Evolutionary conservation across 2,888 invertebrate species (phyloP).

Genomic region (Drosophila cognata): DNA sequence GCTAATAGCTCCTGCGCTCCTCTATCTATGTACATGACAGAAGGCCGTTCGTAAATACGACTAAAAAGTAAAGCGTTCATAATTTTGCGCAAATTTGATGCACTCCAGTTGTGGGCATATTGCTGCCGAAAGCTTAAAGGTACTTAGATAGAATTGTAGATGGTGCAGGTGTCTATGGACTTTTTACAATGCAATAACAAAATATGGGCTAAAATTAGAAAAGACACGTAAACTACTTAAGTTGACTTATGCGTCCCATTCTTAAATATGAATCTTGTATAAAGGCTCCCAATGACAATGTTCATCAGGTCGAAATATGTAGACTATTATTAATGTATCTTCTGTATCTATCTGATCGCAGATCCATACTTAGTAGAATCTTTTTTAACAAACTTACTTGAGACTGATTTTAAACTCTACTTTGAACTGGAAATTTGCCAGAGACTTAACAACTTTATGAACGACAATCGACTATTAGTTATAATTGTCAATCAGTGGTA

Average conservation of each 20-base stretch:
- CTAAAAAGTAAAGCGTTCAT: constrained; percentile 9
- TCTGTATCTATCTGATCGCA: not conserved
- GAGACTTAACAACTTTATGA: not conserved
- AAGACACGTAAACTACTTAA: not conserved
- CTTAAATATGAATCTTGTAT: not conserved
- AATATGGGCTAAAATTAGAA: not conserved
- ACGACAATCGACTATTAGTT: not conserved
- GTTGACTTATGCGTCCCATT: not conserved
- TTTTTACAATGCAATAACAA: not conserved
- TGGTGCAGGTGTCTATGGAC: not conserved
- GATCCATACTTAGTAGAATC: not conserved
- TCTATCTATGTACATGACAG: constrained; percentile 11
- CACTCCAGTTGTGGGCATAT: constrained; percentile 20
- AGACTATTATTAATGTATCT: not conserved
- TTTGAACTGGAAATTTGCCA: not conserved
- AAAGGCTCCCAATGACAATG: not conserved
- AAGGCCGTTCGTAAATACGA: constrained; percentile 31
- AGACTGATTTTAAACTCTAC: not conserved
- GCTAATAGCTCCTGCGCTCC: constrained; percentile 68
- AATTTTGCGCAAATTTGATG: constrained; percentile 28
- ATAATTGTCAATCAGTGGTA: not conserved
- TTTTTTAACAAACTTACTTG: not conserved
- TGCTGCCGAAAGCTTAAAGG: constrained; percentile 2
- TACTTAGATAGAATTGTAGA: constrained; percentile 10
- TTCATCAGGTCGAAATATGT: not conserved